Evolutionary conservation across 2,797 vertebrate genomes (phyloP), one percentile per base, ranked within the genome.

Genomic region (Aphelocoma californica): DNA sequence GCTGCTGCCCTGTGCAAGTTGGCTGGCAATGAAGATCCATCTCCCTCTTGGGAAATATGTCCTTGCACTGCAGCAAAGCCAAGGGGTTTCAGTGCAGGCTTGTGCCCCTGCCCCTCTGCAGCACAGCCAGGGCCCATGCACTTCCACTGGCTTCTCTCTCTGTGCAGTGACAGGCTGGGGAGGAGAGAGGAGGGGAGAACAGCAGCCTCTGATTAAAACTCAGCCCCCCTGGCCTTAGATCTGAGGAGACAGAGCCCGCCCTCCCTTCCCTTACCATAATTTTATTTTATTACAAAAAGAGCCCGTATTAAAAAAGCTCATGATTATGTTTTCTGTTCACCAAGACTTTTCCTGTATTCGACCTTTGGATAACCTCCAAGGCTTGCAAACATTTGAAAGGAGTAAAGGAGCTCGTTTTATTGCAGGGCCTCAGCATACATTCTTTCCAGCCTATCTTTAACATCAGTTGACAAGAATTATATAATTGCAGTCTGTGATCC

Each of bases 401-500:
- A 98, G 98, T 98, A 98, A 98, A 98, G 98, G 97, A 98, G 98
- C 97, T 97, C 96, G 70, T 98, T 98, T 98, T 98, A 97, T 97
- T 97, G 97, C 96, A 94, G 92, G 94, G 94, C 97, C 97, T 97
- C 97, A 97, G 97, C 69, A 57, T 81, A 82, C 98, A 98, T 99
- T 99, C 98, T 98, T 98, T 98, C 92, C 95, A 94, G 97, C 96
- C 98, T 98, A 98, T 99, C 98, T 97, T 98, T 97, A 98, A 98
- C 98, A 99, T 99, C 98, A 98, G 98, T 99, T 98, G 98, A 99
- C 98, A 98, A 98, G 98, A 99, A 98, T 98, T 98, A 99, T 99
- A 98, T 99, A 99, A 99, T 99, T 99, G 98, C 98, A 98, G 98
- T 97, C 98, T 98, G 98, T 98, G 98, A 99, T 99, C 98, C 98